Conservation (phyloP, 35 echinoderm and acorn worm genomes). For the Lytechinus pictus region DNA sequence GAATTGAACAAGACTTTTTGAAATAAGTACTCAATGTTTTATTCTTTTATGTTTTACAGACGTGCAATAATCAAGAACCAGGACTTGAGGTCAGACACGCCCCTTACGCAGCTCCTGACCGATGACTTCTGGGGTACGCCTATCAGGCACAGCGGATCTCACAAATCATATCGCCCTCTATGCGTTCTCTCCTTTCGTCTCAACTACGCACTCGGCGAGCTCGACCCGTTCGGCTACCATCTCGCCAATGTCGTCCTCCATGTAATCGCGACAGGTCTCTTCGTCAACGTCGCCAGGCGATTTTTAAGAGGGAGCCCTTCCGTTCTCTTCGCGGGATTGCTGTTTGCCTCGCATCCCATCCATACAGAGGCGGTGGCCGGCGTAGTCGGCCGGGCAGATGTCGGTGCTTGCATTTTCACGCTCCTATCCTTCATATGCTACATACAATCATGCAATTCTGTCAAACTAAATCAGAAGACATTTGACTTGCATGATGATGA, state of each 20-base stretch:
- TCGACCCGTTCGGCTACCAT: conserved; percentile 90
- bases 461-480: background rate
- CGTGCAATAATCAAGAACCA: conserved; percentile 96
- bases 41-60: conserved; percentile 45
- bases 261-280: conserved; percentile 47
- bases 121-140: conserved; percentile 98
- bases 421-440: conserved; percentile 81
- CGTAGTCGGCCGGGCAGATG: conserved; percentile 90
- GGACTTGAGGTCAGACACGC: conserved; percentile 76
- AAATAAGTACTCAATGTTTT: no score
- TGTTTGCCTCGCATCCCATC: conserved; percentile 85
- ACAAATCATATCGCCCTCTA: conserved; percentile 96
- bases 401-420: conserved; percentile 81
- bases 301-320: conserved; percentile 50
- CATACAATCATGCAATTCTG: conserved; percentile 62
- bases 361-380: conserved; percentile 96
- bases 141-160: conserved; percentile 82
- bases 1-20: no score
- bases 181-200: conserved; percentile 89
- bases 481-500: background rate
- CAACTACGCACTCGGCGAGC: conserved; percentile 74
- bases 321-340: conserved; percentile 51
- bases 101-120: conserved; percentile 71
- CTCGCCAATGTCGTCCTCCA: conserved; percentile 80
- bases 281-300: background rate